Base-by-base conservation (phyloP, 2,113 vertebrate genomes). In the Rhea pennata region DNA sequence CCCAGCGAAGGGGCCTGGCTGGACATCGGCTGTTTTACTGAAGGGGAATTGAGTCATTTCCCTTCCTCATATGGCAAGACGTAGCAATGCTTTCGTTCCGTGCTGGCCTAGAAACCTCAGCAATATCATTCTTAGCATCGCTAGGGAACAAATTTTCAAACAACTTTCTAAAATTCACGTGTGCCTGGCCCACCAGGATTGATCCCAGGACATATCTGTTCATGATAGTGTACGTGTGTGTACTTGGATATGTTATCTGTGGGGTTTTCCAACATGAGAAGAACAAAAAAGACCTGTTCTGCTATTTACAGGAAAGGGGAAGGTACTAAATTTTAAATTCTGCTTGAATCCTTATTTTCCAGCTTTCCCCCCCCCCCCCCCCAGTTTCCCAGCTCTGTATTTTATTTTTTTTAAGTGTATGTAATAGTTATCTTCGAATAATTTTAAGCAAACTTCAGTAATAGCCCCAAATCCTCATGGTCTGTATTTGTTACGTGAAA, bases 161-260 rank as follows among this genome's bases (percentile, higher is more conserved):
- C 17, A 39, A 31, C 73, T 16, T 77, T 70, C 58, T 48, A 48
- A 53, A 78, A 24, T 40, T 85, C 56, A 19, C 23, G 5, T 53
- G 17, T 58, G n/a, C 44, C 27, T 70, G 54, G 15, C 66, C 10
- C 4, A 1, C 69, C 48, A 58, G 42, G 59, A 50, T 12, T 36
- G 26, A 56, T 86, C 56, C 48, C 24, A 31, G 27, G 67, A 54
- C 36, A 67, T 58, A 75, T 6, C 13, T 54, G 4, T 40, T 31
- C 12, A 3, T 65, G 29, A 64, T 59, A 26, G 7, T 42, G 44
- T 8, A 56, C 15, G 1, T 12, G 27, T 62, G 31, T 29, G 22
- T 79, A 21, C 21, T 27, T 56, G 12, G 36, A 0, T 56, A 1
- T 1, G 1, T 65, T 14, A 26, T 42, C 26, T 54, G 50, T 78